Conservation (phyloP, 2,113 vertebrate genomes). For the Melospiza melodia region DNA sequence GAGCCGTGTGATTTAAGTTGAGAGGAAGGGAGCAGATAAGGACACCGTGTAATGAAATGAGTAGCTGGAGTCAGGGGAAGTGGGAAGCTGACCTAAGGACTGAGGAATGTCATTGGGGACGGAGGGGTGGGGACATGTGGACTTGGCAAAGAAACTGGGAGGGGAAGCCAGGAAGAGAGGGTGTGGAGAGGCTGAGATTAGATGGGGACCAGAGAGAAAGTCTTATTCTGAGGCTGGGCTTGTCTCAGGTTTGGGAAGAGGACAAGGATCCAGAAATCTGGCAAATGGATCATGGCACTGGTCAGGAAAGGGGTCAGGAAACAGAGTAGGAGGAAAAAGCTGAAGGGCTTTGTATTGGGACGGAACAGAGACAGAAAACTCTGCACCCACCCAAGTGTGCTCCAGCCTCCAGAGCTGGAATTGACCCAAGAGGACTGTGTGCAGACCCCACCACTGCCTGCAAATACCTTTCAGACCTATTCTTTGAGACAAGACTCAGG, state of each 20-base stretch:
- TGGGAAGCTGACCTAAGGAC: constrained; percentile 38
- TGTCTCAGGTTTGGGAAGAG: not conserved
- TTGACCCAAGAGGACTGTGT: not conserved
- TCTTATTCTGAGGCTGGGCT: not conserved
- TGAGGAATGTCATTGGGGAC: constrained; percentile 37
- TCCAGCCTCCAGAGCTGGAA: not conserved
- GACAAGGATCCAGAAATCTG: not conserved
- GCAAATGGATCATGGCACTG: not conserved
- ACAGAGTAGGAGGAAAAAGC: not conserved
- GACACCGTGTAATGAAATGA: not conserved
- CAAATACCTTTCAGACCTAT: not conserved
- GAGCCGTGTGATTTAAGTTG: not conserved
- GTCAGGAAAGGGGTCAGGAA: not conserved
- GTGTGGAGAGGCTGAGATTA: not conserved
- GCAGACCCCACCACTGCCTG: not conserved
- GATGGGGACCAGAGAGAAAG: not conserved
- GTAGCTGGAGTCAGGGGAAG: not conserved
- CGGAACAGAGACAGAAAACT: not conserved
- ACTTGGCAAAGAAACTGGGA: constrained; percentile 23
- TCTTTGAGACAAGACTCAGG: not conserved
- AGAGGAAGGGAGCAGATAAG: constrained; percentile 22
- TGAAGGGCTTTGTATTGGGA: not conserved
- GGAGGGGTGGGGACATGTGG: not conserved
- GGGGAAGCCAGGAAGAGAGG: constrained; percentile 7
- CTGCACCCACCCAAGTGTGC: fast-evolving